These are phyloP conservation scores for Syrphus vitripennis DNA, from an alignment of 2,888 invertebrate genomes.

Conservation along the genomic window DNA sequence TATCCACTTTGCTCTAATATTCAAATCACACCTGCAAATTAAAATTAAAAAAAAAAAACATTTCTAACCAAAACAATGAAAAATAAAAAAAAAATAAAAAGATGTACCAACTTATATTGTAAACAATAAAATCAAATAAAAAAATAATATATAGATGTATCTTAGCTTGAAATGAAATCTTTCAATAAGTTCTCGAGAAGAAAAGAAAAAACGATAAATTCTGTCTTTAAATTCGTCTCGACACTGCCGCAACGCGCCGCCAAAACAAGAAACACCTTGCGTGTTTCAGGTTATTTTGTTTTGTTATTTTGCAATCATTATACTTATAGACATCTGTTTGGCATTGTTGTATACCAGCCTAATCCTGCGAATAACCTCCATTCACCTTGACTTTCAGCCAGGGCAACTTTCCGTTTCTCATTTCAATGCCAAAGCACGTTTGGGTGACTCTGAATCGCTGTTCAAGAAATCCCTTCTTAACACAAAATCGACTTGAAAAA, in stretches of 20 bases:
- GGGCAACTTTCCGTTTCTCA: conserved; percentile 26
- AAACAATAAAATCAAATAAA: background rate
- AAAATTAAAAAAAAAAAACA: no score
- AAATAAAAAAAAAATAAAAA: no score
- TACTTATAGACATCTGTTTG: conserved; percentile 47
- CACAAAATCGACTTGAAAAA: background rate
- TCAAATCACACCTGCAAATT: conserved; percentile 47
- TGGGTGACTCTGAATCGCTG: background rate
- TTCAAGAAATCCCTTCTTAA: background rate
- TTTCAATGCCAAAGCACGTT: conserved; percentile 42
- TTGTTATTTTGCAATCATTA: conserved; percentile 21
- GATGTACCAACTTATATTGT: background rate
- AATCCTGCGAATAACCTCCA: conserved; percentile 55
- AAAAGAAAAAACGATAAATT: background rate
- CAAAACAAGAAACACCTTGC: conserved; percentile 25
- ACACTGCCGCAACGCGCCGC: background rate
- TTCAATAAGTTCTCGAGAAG: background rate
- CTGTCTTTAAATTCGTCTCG: background rate
- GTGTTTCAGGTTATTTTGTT: background rate
- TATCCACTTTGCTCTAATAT: conserved; percentile 24
- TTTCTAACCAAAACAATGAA: background rate
- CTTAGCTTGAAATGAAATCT: background rate
- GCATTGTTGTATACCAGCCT: background rate
- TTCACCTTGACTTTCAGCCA: conserved; percentile 56
- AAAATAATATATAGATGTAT: no score